Evolutionary conservation across 2,797 vertebrate genomes (phyloP).

Genomic region (Peromyscus aztecus): DNA sequence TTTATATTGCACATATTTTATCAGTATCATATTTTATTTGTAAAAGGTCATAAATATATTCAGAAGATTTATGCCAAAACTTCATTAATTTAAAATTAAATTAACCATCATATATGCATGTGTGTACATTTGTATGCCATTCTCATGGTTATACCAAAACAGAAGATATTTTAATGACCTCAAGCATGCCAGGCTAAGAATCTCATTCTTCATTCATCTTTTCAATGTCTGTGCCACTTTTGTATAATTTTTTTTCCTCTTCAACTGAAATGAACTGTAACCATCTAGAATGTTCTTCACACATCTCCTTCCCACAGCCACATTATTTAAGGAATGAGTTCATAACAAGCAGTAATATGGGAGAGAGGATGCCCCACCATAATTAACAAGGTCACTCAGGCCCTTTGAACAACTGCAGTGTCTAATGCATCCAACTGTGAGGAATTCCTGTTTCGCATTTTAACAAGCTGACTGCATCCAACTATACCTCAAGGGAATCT

Average conservation of each 20-base stretch:
- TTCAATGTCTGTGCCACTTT: not conserved
- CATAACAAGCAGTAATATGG: not conserved
- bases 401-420: conserved; percentile 67
- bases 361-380: not conserved
- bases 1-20: not conserved
- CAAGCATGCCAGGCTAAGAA: not conserved
- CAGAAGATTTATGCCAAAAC: not conserved
- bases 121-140: not conserved
- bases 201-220: conserved; percentile 32
- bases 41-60: not conserved
- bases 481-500: conserved; percentile 46
- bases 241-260: not conserved
- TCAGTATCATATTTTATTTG: conserved; percentile 14
- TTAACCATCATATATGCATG: not conserved
- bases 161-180: not conserved
- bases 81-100: conserved; percentile 23
- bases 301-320: not conserved
- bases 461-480: conserved; percentile 63
- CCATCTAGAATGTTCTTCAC: not conserved
- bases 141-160: conserved; percentile 21
- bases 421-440: conserved; percentile 43
- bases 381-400: conserved; percentile 54
- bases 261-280: conserved; percentile 28
- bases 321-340: conserved; percentile 32
- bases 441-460: conserved; percentile 12